Evolutionary conservation across 2,888 invertebrate genomes (phyloP), one percentile per base, ranked within the genome.

Genomic region (Cheilosia soror): DNA sequence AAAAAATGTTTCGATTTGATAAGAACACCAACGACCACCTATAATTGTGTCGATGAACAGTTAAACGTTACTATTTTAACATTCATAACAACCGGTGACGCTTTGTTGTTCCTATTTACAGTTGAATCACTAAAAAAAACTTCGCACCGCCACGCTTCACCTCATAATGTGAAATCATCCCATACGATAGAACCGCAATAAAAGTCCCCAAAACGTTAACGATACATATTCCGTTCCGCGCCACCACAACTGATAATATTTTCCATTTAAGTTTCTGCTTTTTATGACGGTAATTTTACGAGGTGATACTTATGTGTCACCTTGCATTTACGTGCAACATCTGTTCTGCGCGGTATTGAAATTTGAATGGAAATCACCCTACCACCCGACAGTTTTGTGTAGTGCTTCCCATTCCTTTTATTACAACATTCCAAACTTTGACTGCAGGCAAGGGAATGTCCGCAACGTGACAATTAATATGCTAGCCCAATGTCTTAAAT

Each of bases 171-270:
- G 62, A 15, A 29, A 25, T 11, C 20, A 47, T 47, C 11, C 11
- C 40, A n/a, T 15, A 29, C 29, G 49, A 49, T 49, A 60, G 58
- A 31, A 31, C 47, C 49, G 29, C 53, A 65, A 84, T 80, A 84
- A 84, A 84, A 79, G 60, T 47, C 69, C 60, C 42, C 51, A 65
- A 84, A 79, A 80, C 69, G 47, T 47, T 71, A 80, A 84, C 80
- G 80, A 84, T 76, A 80, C 75, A 76, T 29, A 80, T 84, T 80
- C 80, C 69, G 69, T 76, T 76, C 49, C 33, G 58, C 58, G 58
- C 53, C 25, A 60, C 53, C 31, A 60, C 58, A 65, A 79, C 84
- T 71, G 84, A 84, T 69, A 37, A 37, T 57, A 37, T 65, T 80
- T 80, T 79, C 65, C 60, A 75, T 75, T 84, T 77, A 76, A 66